Conservation (phyloP, 2,888 invertebrate species). For the Macrosoma leucophasiata region DNA sequence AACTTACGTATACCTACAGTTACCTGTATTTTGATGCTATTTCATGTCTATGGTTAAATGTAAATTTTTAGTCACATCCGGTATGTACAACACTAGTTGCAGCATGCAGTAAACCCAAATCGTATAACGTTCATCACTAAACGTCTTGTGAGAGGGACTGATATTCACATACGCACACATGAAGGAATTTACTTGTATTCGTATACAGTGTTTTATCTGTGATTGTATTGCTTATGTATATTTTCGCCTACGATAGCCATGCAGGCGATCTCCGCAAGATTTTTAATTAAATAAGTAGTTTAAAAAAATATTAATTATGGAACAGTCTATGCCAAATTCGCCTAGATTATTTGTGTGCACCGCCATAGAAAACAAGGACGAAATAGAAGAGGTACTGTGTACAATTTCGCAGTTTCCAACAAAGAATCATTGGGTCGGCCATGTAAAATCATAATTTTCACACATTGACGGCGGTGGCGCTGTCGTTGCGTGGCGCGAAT, state of each 20-base stretch:
- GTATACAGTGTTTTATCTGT: constrained; percentile 43
- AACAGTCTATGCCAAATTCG: constrained; percentile 74
- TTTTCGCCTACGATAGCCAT: constrained; percentile 78
- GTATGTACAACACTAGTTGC: too few species aligned
- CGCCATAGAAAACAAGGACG: constrained; percentile 91
- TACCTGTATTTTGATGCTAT: too few species aligned
- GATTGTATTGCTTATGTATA: constrained; percentile 71
- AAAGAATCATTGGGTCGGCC: constrained; percentile 72
- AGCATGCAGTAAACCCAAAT: too few species aligned
- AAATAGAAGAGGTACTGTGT: constrained; percentile 89
- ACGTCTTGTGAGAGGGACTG: too few species aligned
- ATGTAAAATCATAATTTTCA: constrained; percentile 62
- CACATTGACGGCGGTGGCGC: constrained; percentile 66
- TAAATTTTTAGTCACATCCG: too few species aligned
- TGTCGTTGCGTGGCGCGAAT: constrained; percentile 58
- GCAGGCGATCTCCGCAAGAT: constrained; percentile 76
- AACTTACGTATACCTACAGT: too few species aligned
- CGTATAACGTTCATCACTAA: too few species aligned
- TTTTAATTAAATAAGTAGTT: constrained; percentile 76
- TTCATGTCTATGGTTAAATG: too few species aligned
- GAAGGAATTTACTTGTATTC: too few species aligned
- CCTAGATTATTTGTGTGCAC: constrained; percentile 89
- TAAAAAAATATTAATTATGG: constrained; percentile 70
- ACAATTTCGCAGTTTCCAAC: constrained; percentile 65
- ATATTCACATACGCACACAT: too few species aligned